phyloP scores from a whole-genome alignment of 2,888 invertebrate species.

The Stenolophus ochropezus region DNA sequence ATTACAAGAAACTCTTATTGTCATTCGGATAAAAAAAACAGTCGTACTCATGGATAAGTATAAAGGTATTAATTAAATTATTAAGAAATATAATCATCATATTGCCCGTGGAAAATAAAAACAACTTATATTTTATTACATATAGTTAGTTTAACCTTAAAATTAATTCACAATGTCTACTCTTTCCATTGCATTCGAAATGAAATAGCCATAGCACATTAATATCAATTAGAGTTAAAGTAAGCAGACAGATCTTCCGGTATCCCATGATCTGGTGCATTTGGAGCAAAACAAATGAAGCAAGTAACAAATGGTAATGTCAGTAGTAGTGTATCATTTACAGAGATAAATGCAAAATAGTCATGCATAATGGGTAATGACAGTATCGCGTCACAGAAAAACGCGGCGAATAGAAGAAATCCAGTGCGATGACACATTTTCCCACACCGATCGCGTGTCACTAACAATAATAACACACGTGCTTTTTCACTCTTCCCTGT shows the following conservation, averaged over 20 bases:
- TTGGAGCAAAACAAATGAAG: constrained; percentile 39
- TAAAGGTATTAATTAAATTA: too few relatives aligned
- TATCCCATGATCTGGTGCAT: neutral
- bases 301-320: constrained; percentile 17
- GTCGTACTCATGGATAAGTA: too few relatives aligned
- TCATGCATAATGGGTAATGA: constrained; percentile 41
- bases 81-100: too few relatives aligned
- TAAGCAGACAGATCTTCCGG: constrained; percentile 1
- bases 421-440: constrained; percentile 42
- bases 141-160: too few relatives aligned
- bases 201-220: too few relatives aligned
- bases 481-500: neutral
- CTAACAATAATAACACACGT: neutral
- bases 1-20: too few relatives aligned
- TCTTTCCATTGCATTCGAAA: too few relatives aligned
- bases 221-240: neutral
- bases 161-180: too few relatives aligned
- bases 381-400: constrained; percentile 41
- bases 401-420: constrained; percentile 17
- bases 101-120: too few relatives aligned
- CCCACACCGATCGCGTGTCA: constrained; percentile 52
- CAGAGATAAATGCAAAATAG: constrained; percentile 39
- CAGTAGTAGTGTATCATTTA: constrained; percentile 11
- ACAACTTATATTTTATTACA: too few relatives aligned
- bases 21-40: too few relatives aligned